Base-by-base conservation (phyloP, 2,113 vertebrate species). In the Jacana jacana region DNA sequence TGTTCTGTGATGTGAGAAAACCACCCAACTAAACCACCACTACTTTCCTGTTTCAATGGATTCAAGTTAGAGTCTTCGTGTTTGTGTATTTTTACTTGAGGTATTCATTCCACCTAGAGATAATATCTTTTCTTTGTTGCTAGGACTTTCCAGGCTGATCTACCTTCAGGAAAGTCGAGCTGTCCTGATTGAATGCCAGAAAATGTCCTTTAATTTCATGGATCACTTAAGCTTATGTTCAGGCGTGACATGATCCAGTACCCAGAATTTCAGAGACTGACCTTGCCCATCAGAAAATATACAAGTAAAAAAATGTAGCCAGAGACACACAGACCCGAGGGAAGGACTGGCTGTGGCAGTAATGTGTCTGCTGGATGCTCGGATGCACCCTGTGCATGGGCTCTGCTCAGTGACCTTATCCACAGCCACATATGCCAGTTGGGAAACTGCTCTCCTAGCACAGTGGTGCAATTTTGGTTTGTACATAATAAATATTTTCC, bases 181-280 rank as follows among this genome's bases (percentile, higher is more conserved):
- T 84, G 76, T 91, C 78, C 78, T 4, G 4, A 81, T 19, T 0
- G 0, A 88, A 81, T 55, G 57, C 20, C 2, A 1, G 64, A 57
- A 91, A 60, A 52, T 3, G 51, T 64, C 48, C 65, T 91, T 95
- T 95, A 83, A 95, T 96, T 94, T 93, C 91, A 92, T 6, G 51
- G 92, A 51, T 95, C 86, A 93, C 77, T 93, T 70, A 68, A 0
- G 0, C 42, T 55, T 13, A 4, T 54, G 79, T 55, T 92, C 65
- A 84, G 85, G 80, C 6, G 0, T 79, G 72, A 71, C 57, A 7
- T 9, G 17, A 89, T 81, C 27, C 48, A 39, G 12, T 37, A 64
- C 17, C 33, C 64, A 55, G 78, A 24, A 31, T 55, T 70, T 86
- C 89, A 81, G 88, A 61, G 72, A 11, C 58, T 86, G 88, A 94